Base-by-base conservation (phyloP, 2,888 invertebrate species). In the Sarcophaga rosellei region DNA sequence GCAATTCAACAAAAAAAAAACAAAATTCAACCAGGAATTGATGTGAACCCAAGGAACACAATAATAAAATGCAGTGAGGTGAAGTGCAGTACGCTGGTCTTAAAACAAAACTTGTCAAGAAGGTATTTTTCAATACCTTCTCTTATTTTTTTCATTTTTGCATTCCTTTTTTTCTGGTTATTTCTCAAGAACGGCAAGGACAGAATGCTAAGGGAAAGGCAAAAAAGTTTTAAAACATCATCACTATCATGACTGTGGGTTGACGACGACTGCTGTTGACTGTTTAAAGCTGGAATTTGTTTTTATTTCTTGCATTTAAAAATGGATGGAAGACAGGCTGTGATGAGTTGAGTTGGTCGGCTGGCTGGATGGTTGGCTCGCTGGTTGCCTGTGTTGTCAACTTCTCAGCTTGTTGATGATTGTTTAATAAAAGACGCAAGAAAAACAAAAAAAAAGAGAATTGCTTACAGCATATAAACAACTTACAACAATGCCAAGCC, bases 51-150 rank as follows among this genome's bases (percentile, higher is more conserved):
- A 47, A 59, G 45, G 35, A 74, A 75, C 35, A 53, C 8, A 6
- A 53, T 53, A 53, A 53, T 53, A 53, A 53, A 53, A 53, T 53
- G 61, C 10, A 69, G 68, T 25, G 62, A 80, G 70, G 72, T 73
- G 82, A 77, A 15, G 17, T 53, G 62, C 75, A 75, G 72, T 77
- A 77, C 66, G 72, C 72, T 76, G 82, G 61, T 20, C 17, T 82
- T 82, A 61, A 59, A 77, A 65, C 35, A 70, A 84, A 84, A 75
- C 63, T 61, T 80, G 70, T 84, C 84, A 80, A 69, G 17, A 82
- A 81, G 74, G 69, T 74, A 69, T 85, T 81, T 59, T 61, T 65
- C 47, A 17, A 53, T 53, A 53, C 17, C 53, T 12, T 53, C 35
- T 8, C 35, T 35, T 35, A 35, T 8, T 68, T 66, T 23, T 15